Percentiles rank a stretch among this genome's conserved stretches.
Conservation (phyloP, 2,113 vertebrate species). For the Spizaetus ornatus region DNA sequence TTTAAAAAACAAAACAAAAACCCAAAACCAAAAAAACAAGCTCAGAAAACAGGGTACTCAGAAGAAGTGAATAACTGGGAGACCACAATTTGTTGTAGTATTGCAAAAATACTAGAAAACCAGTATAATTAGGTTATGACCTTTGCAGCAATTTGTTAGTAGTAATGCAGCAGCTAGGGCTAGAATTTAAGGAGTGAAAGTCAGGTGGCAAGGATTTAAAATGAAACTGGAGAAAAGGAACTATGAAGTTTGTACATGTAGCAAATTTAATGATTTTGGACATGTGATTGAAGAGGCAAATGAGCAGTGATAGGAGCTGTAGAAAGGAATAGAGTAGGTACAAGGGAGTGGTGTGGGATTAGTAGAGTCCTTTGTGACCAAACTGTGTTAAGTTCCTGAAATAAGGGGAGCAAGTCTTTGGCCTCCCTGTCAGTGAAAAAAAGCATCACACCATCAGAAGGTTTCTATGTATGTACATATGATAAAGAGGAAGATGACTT, state of each 20-base stretch:
- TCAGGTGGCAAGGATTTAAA: neutral
- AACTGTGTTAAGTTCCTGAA: neutral
- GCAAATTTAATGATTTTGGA: neutral
- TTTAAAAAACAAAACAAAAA: neutral
- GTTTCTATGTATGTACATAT: neutral
- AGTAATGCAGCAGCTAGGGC: neutral
- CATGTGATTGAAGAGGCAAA: neutral
- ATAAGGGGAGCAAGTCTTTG: neutral
- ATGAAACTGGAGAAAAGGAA: neutral
- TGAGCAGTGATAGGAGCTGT: neutral
- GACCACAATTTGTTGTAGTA: neutral
- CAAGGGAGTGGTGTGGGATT: neutral
- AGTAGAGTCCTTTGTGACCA: neutral
- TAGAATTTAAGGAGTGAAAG: neutral
- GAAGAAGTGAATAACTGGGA: neutral
- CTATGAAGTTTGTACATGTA: neutral
- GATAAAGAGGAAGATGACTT: neutral
- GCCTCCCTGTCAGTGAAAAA: neutral
- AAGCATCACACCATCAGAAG: neutral
- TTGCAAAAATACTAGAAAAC: neutral
- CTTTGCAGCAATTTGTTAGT: neutral
- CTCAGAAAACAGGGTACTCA: neutral
- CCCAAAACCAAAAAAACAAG: too few species aligned
- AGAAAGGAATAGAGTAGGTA: neutral
- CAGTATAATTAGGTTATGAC: neutral